Base-by-base conservation (phyloP, 1,140 invertebrate species). In the Heliconius himera region DNA sequence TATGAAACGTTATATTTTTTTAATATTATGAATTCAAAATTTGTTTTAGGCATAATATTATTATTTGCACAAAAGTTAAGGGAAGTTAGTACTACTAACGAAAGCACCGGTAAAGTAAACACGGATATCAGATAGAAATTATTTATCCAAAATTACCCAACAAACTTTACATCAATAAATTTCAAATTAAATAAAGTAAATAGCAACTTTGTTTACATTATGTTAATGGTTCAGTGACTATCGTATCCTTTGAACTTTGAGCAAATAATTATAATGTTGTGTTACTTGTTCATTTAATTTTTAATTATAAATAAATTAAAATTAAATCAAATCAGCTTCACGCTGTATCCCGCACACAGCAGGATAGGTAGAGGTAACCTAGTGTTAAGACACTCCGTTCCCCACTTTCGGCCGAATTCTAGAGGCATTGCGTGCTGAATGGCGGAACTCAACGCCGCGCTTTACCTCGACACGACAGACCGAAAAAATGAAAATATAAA, bases 111-210 rank as follows among this genome's bases (percentile, higher is more conserved):
- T 16, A 46, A 49, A 46, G 74, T 41, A 76, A 76, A 76, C 60
- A 76, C 22, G 74, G 60, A 70, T 70, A 46, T 41, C 38, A 74
- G 38, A 29, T 20, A 29, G 46, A 76, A 70, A 70, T 70, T 20
- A 70, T 76, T 70, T 26, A 76, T 76, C 22, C 74, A 76, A 76
- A 70, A 76, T 76, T 76, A 26, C n/a, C 38, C 11, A 76, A 70
- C 60, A 70, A 76, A 76, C 74, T 76, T 76, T 46, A 70, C 38
- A 41, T 70, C 56, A 76, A 70, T 76, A 76, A 66, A 76, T 46
- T 46, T 46, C 8, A 38, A 76, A 41, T 66, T 20, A 75, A 60
- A n/a, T 66, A 13, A 66, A 66, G 11, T 66, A 66, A 66, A 66
- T 29, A 66, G 22, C 60, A 66, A 66, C n/a, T 66, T 66, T 5